Evolutionary conservation across 2,888 invertebrate genomes (phyloP), one percentile per base, ranked within the genome.

Genomic region (Sesia bembeciformis): DNA sequence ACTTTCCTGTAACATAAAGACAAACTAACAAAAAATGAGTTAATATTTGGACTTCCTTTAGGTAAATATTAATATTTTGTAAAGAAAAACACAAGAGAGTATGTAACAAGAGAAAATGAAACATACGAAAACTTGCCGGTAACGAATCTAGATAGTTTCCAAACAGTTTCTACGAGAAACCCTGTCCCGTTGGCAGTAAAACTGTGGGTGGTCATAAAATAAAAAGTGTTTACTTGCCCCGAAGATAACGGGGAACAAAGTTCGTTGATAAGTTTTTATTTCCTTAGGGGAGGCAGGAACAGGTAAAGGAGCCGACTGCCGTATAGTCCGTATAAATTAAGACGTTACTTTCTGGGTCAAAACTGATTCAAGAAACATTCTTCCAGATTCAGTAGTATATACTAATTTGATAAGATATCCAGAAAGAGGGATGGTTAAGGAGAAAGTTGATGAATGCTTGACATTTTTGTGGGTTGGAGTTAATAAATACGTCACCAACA

Each of bases 181-280:
- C 50, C 40, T 52, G 46, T 39, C 50, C 38, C 50, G 50, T 50
- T 58, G 68, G 74, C 67, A 74, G 75, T 81, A 84, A 82, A 84
- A 77, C 73, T 68, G 69, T 72, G 74, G 78, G 76, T 66, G 81
- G 77, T 74, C 81, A 78, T 84, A 85, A 86, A 85, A 84, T 81
- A 86, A 87, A 86, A 85, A 86, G 80, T 86, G 84, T 88, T 86
- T 87, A 81, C 85, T 84, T 75, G 76, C 76, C 73, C 76, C 72
- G 67, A 68, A 85, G 87, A 88, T 87, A 87, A 81, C 80, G 55
- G 74, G 72, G 76, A 74, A 80, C 81, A 80, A 86, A 87, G 81
- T 87, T 88, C 68, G 67, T 72, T 83, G 86, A 87, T 87, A 88
- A 86, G 79, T 85, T 87, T 88, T 89, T 87, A 88, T 87, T 84